Conservation (phyloP, 2,888 invertebrate species). For the Aporophyla nigra region DNA sequence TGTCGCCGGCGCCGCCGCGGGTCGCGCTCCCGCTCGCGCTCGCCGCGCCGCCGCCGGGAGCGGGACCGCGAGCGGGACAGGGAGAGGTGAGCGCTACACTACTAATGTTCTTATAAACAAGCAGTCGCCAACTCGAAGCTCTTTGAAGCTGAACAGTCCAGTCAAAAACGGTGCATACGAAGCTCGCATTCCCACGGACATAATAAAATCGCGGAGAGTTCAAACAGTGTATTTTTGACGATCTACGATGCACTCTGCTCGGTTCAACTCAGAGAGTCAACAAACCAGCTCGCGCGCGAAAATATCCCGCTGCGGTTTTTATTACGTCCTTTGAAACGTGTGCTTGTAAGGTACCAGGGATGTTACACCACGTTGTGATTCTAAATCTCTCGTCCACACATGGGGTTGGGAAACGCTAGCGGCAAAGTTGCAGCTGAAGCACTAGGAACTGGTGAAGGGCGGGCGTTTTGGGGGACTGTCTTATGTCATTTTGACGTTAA, state of each 20-base stretch:
- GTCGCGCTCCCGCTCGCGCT: constrained; percentile 77
- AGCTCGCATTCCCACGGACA: too few relatives aligned
- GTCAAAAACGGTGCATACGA: background rate
- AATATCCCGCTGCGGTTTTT: too few relatives aligned
- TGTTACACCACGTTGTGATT: background rate
- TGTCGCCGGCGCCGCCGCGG: constrained; percentile 76
- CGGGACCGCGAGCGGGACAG: constrained; percentile 78
- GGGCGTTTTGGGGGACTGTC: too few relatives aligned
- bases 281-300: too few relatives aligned
- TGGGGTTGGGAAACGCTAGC: background rate
- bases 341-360: background rate
- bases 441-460: too few relatives aligned
- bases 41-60: constrained; percentile 86
- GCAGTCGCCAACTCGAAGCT: background rate
- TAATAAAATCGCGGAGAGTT: too few relatives aligned
- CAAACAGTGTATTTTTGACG: too few relatives aligned
- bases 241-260: too few relatives aligned
- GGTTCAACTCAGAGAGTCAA: too few relatives aligned
- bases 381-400: background rate
- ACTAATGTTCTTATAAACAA: background rate
- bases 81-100: constrained; percentile 40
- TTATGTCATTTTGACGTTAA: too few relatives aligned
- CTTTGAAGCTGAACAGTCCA: background rate
- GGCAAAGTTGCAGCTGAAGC: background rate
- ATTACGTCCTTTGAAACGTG: too few relatives aligned